Conservation (phyloP, 2,113 vertebrate genomes). For the Lonchura striata region DNA sequence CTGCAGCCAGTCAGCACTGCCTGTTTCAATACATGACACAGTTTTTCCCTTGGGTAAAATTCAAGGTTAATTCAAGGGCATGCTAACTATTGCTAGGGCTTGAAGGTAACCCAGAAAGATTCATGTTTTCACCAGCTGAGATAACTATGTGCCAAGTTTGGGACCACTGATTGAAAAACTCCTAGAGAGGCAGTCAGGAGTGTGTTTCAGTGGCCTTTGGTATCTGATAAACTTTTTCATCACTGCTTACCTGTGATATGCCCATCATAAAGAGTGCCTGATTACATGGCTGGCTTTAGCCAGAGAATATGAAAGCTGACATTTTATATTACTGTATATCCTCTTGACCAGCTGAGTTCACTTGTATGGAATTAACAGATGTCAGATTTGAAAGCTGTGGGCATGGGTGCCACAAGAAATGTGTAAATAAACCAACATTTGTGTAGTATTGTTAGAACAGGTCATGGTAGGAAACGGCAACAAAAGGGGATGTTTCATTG, state of each 20-base stretch:
- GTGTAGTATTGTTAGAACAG: neutral
- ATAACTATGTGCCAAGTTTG: neutral
- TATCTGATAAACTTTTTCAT: slow-evolving; percentile 17
- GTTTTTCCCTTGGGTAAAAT: neutral
- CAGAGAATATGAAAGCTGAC: neutral
- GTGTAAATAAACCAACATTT: neutral
- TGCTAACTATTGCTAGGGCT: neutral
- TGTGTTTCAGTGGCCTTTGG: neutral
- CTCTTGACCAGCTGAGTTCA: slow-evolving; percentile 30
- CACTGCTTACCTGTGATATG: neutral
- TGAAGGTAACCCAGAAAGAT: neutral
- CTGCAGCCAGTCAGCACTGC: neutral
- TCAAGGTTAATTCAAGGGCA: slow-evolving; percentile 20
- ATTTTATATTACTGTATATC: slow-evolving; percentile 5
- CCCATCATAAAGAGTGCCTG: neutral
- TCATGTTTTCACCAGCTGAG: neutral
- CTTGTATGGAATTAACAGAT: slow-evolving; percentile 36
- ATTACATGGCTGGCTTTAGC: slow-evolving; percentile 8
- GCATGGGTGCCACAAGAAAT: neutral
- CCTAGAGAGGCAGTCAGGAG: neutral
- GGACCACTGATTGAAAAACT: neutral
- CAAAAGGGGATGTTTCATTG: neutral
- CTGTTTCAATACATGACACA: neutral
- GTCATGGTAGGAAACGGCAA: neutral
- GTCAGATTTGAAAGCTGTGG: neutral